These are phyloP conservation scores for Pseudoips prasinana DNA, from an alignment of 2,888 invertebrate genomes.

Conservation along the genomic window DNA sequence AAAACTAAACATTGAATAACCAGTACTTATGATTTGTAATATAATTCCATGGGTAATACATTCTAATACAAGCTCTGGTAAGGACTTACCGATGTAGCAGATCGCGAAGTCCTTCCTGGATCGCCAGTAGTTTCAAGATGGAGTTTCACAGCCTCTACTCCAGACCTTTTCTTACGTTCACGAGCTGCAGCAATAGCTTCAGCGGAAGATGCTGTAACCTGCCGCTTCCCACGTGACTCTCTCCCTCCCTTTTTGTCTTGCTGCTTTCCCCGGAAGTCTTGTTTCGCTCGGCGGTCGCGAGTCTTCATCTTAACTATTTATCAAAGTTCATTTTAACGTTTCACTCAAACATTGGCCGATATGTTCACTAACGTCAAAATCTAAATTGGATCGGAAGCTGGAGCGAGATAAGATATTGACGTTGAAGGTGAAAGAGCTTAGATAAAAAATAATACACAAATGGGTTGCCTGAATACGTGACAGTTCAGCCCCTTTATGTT, in stretches of 20 bases:
- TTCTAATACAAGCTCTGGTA: not conserved
- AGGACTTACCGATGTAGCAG: slow-evolving; percentile 64
- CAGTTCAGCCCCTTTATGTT: slow-evolving; percentile 60
- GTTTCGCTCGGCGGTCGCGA: slow-evolving; percentile 52
- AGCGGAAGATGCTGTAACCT: slow-evolving; percentile 17
- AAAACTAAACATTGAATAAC: no score
- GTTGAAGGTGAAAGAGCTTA: slow-evolving; percentile 60
- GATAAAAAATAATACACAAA: slow-evolving; percentile 67
- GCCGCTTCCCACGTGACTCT: slow-evolving; percentile 35
- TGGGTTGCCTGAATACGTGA: slow-evolving; percentile 60
- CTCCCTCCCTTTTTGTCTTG: slow-evolving; percentile 40
- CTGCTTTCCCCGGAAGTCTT: slow-evolving; percentile 38
- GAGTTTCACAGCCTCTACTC: slow-evolving; percentile 71
- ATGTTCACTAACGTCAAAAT: slow-evolving; percentile 33
- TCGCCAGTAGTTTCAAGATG: slow-evolving; percentile 65
- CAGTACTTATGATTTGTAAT: no score
- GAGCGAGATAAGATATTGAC: slow-evolving; percentile 66
- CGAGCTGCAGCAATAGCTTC: slow-evolving; percentile 36
- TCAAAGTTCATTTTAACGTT: slow-evolving; percentile 35
- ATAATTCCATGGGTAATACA: no score
- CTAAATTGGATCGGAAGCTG: slow-evolving; percentile 47
- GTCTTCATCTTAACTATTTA: slow-evolving; percentile 61
- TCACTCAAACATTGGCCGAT: slow-evolving; percentile 31
- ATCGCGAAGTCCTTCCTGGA: slow-evolving; percentile 71
- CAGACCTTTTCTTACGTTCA: slow-evolving; percentile 61